phyloP scores from a whole-genome alignment of 2,797 vertebrate species.

The Gymnopithys bicolor region DNA sequence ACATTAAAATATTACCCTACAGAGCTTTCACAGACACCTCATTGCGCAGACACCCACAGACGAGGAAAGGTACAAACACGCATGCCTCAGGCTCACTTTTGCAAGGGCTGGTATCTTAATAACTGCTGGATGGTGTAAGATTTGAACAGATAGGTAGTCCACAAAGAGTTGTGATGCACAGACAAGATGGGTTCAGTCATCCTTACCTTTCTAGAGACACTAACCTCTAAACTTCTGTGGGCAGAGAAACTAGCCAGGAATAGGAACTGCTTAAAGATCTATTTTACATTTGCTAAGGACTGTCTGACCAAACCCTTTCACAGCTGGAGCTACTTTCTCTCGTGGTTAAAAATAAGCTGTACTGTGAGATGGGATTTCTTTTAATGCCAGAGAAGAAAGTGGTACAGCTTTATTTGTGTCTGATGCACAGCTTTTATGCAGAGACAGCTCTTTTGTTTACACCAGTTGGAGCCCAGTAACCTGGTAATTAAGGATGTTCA shows the following conservation, averaged over 20 bases:
- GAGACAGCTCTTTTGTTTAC: not conserved
- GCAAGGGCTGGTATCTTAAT: not conserved
- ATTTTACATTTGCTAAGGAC: not conserved
- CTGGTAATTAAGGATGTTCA: not conserved
- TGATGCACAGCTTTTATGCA: not conserved
- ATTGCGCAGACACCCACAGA: not conserved
- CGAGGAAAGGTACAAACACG: not conserved
- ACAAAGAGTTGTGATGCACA: not conserved
- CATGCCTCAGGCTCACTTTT: not conserved
- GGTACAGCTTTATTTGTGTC: not conserved
- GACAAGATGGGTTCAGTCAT: fast-evolving
- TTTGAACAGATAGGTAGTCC: not conserved
- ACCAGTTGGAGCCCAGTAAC: not conserved
- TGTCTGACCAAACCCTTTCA: not conserved
- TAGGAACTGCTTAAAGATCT: not conserved
- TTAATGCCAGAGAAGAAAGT: not conserved
- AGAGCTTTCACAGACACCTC: not conserved
- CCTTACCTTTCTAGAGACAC: not conserved
- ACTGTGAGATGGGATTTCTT: not conserved
- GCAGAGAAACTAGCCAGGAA: not conserved
- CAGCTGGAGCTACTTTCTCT: not conserved
- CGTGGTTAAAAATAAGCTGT: not conserved
- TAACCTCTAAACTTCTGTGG: fast-evolving
- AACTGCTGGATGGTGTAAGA: not conserved
- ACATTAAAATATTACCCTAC: not conserved